Percentiles rank a stretch among this genome's conserved stretches.
These are phyloP conservation scores for Shargacucullia verbasci DNA, from an alignment of 2,888 invertebrate species.

Conservation along the genomic window DNA sequence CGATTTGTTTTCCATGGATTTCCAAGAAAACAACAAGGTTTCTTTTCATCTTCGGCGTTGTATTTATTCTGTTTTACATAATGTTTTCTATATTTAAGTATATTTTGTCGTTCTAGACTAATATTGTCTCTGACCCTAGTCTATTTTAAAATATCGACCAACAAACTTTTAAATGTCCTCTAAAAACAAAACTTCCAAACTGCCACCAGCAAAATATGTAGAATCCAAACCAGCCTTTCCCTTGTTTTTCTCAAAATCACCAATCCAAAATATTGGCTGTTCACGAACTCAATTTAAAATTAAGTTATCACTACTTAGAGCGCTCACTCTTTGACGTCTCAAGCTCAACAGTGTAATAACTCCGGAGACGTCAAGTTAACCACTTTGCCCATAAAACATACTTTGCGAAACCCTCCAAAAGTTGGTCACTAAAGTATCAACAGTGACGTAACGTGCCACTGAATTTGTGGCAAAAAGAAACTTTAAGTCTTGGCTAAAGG, in stretches of 20 bases:
- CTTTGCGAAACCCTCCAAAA: slow-evolving; percentile 40
- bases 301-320: slow-evolving; percentile 46
- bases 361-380: slow-evolving; percentile 36
- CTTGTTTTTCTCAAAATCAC: slow-evolving; percentile 36
- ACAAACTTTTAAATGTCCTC: background rate
- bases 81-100: too few relatives aligned
- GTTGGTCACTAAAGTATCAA: slow-evolving; percentile 49
- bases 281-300: slow-evolving; percentile 45
- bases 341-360: slow-evolving; percentile 43
- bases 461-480: slow-evolving; percentile 50
- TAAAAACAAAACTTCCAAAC: slow-evolving; percentile 9
- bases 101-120: too few relatives aligned
- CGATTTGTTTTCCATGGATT: slow-evolving; percentile 23
- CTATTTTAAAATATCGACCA: too few relatives aligned
- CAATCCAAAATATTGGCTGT: slow-evolving; percentile 26
- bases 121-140: too few relatives aligned
- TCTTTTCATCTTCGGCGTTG: too few relatives aligned
- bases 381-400: slow-evolving; percentile 52
- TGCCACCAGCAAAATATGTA: background rate
- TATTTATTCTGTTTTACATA: too few relatives aligned
- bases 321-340: slow-evolving; percentile 37
- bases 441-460: slow-evolving; percentile 40
- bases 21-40: too few relatives aligned
- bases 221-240: slow-evolving; percentile 1
- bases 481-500: slow-evolving; percentile 37